Conservation (phyloP, 2,113 vertebrate genomes). For the Ahaetulla prasina region DNA sequence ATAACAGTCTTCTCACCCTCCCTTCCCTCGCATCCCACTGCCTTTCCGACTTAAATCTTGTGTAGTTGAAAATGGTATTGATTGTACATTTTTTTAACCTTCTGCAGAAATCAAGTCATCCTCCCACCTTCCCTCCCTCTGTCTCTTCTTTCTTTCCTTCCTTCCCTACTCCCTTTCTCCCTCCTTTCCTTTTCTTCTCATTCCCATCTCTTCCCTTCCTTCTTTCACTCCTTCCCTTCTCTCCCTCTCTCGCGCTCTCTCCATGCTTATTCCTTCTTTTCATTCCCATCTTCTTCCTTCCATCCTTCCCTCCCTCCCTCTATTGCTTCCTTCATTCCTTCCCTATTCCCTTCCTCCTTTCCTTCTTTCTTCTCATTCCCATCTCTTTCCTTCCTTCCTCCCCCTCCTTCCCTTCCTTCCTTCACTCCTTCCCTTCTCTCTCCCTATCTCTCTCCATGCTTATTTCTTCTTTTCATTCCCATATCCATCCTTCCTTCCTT, state of each 20-base stretch:
- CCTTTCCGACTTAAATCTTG: not conserved
- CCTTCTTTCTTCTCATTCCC: too few species aligned
- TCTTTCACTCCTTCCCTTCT: accelerated
- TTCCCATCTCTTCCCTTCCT: too few species aligned
- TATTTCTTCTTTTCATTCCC: not conserved
- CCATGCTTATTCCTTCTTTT: accelerated
- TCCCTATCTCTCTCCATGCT: too few species aligned
- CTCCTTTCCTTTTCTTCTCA: too few species aligned
- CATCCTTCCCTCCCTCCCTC: too few species aligned
- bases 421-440: too few species aligned
- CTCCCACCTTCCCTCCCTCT: not conserved
- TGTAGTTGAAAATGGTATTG: not conserved
- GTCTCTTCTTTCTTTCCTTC: accelerated
- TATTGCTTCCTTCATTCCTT: accelerated
- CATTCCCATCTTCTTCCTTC: too few species aligned
- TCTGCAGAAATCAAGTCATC: not conserved
- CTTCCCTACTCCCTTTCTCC: too few species aligned
- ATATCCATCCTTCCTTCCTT: accelerated
- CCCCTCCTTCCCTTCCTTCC: too few species aligned
- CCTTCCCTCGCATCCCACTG: not conserved
- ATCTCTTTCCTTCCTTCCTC: too few species aligned
- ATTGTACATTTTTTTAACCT: not conserved
- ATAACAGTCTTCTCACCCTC: not conserved
- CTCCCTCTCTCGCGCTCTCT: too few species aligned
- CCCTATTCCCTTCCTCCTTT: accelerated